Base-by-base conservation (phyloP, 2,797 vertebrate genomes). In the Tokudaia tokunoshimensis region DNA sequence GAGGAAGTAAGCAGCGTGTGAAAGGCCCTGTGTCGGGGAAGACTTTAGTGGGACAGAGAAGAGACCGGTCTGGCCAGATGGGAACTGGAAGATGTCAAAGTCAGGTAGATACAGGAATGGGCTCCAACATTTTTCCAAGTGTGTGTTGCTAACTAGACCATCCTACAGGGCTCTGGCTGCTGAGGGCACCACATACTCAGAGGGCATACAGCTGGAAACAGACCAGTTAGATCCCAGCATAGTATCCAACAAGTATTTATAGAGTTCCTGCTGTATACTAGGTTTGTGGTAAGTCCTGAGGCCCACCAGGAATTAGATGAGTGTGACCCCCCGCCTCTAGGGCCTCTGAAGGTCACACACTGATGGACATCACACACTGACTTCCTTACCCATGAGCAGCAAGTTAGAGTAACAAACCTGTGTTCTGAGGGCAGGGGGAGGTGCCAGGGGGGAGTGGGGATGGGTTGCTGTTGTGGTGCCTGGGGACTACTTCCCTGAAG, bases 1-100 rank as follows among this genome's bases (percentile, higher is more conserved):
- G 34, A 31, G 41, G n/a, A 41, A 34, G 26, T 11, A n/a, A 63
- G n/a, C 29, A 0, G 0, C 47, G 14, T 12, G 22, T 41, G 47
- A 92, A 89, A 94, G 80, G 34, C 13, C 22, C 41, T 41, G n/a
- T 72, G 84, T 44, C 22, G 61, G 29, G 80, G 19, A 84, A 81
- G 76, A 44, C 75, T 52, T 11, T 75, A 34, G 15, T 57, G 44
- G 80, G 24, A 52, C 44, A 72, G 79, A 61, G 87, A 26, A 7
- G 26, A 70, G 55, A 81, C 4, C 20, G 3, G 2, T n/a, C 34
- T 63, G 75, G 75, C 17, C 70, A 44, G 74, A 80, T n/a, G 9
- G 19, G 22, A 75, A 29, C 41, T 24, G 63, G 89, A 94, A 61
- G 9, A 22, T 13, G 22, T 15, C 78, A 22, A 29, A 24, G 17